A percentile compares a stretch with the other conserved stretches of the same genome.
Conservation (phyloP, 2,888 invertebrate genomes). For the Myopa tessellatipennis region DNA sequence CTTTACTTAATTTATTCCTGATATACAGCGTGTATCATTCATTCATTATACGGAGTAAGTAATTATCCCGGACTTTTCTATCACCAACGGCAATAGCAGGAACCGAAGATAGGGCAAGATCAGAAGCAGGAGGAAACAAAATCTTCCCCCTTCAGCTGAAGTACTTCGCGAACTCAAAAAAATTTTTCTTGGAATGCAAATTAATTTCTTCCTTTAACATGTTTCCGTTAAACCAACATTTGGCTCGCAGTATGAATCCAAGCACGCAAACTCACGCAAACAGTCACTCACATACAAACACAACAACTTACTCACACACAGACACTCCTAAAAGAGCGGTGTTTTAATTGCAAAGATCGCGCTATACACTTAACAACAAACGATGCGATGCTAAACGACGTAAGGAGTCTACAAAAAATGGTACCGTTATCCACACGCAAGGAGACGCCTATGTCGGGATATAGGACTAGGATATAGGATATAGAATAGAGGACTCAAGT, state of each 20-base stretch:
- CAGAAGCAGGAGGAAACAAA: too few species aligned
- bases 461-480: background rate
- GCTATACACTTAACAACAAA: background rate
- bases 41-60: too few species aligned
- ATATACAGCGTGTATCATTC: too few species aligned
- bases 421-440: background rate
- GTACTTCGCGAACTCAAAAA: too few species aligned
- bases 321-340: background rate
- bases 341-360: slow-evolving; percentile 1
- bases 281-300: background rate
- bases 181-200: too few species aligned
- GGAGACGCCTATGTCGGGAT: slow-evolving; percentile 8
- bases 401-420: background rate
- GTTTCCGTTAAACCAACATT: too few species aligned
- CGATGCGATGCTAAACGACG: background rate
- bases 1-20: too few species aligned
- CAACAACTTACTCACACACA: background rate
- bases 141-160: too few species aligned
- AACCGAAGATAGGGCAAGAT: too few species aligned
- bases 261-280: slow-evolving; percentile 28
- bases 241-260: background rate
- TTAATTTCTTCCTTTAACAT: too few species aligned
- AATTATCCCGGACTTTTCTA: too few species aligned
- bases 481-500: background rate
- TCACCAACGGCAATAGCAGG: too few species aligned